Base-by-base conservation (phyloP, 2,888 invertebrate species). In the Ypsolopha scabrella region DNA sequence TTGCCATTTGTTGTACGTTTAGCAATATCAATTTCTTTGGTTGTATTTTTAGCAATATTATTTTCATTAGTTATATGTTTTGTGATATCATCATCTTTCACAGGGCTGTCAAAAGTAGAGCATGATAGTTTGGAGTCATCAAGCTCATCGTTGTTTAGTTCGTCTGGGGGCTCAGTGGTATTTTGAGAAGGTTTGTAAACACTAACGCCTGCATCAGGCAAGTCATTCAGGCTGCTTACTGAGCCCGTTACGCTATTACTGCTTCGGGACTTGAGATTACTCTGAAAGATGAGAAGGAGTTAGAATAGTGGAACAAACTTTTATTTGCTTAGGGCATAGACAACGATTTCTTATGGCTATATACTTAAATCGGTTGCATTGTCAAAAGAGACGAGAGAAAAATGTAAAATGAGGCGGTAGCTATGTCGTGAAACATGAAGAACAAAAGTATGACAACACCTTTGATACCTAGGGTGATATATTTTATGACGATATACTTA, bases 101-200 rank as follows among this genome's bases (percentile, higher is more conserved):
- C 52, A 0, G 82, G 79, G 41, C 78, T 83, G 0, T 63, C 55
- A 57, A 83, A 72, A 0, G 83, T 80, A 1, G 82, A 83, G 52
- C 82, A 80, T 2, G 71, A 64, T 6, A 80, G 48, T 56, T 57
- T 67, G 0, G 80, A 76, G 33, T 45, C 45, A 33, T 45, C 34
- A 9, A 34, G 33, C 2, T 43, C 8, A 7, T 13, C 43, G 4
- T 6, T 4, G 33, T 67, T 24, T 4, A 24, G 24, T 24, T 24
- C 4, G 4, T 24, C 24, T 24, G 24, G 58, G 6, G 54, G 54
- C 47, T 56, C 57, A 37, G 52, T 7, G 0, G 36, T 10, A 50
- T 59, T 64, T 46, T 56, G 46, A 9, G 62, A 60, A 2, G 67
- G 59, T 50, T 61, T 60, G 13, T 51, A 53, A 7, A 53, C 51